These are phyloP conservation scores for Hemistola chrysoprasaria DNA, from an alignment of 2,888 invertebrate genomes.

Conservation along the genomic window DNA sequence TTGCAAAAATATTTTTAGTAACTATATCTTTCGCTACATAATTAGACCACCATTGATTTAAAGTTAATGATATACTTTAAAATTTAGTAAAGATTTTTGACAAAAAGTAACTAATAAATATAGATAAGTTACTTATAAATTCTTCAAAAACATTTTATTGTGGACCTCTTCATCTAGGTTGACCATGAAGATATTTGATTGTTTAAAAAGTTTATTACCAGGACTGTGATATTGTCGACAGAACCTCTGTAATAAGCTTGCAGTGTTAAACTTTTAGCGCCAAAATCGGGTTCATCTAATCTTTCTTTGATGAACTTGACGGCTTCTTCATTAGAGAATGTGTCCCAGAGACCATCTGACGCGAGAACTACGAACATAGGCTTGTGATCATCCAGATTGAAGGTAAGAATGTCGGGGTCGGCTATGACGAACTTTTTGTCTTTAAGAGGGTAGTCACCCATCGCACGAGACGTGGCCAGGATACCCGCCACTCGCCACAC, in stretches of 20 bases:
- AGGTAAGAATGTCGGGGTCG: slow-evolving; percentile 96
- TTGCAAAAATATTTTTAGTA: slow-evolving; percentile 23
- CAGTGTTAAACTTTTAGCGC: slow-evolving; percentile 94
- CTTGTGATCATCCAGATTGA: slow-evolving; percentile 92
- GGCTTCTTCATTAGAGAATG: slow-evolving; percentile 97
- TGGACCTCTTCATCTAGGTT: slow-evolving; percentile 9
- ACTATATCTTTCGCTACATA: slow-evolving; percentile 8
- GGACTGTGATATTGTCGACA: slow-evolving; percentile 96
- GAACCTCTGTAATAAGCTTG: slow-evolving; percentile 96
- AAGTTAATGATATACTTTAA: slow-evolving; percentile 20
- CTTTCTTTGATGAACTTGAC: slow-evolving; percentile 93
- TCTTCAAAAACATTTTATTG: slow-evolving; percentile 12
- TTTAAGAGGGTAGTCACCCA: slow-evolving; percentile 97
- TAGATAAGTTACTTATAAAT: slow-evolving; percentile 14
- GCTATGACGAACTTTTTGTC: slow-evolving; percentile 96
- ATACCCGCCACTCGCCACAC: slow-evolving; percentile 98
- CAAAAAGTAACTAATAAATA: slow-evolving; percentile 10
- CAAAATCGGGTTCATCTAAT: slow-evolving; percentile 92
- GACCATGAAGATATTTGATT: slow-evolving; percentile 51
- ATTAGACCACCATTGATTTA: not conserved
- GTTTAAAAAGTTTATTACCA: slow-evolving; percentile 92
- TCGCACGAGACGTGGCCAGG: slow-evolving; percentile 95
- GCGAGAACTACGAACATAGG: slow-evolving; percentile 96
- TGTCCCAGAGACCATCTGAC: slow-evolving; percentile 98
- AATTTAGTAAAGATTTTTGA: slow-evolving; percentile 1